Evolutionary conservation across 2,888 invertebrate genomes (phyloP).

Genomic region (Gerosis bhagava): DNA sequence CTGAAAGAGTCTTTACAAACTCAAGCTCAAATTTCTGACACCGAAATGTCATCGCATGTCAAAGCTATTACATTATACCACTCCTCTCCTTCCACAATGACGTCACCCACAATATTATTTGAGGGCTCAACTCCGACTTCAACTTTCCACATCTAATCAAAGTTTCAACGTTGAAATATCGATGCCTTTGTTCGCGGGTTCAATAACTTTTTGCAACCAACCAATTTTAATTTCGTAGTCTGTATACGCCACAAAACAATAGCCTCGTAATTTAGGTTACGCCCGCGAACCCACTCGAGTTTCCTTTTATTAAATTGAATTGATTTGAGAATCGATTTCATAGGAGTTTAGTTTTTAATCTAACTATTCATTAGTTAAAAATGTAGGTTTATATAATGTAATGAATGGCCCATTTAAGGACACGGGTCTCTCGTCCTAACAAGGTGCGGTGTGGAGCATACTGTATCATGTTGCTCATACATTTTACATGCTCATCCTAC

Average conservation of each 20-base stretch:
- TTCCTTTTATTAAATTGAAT: too few relatives aligned
- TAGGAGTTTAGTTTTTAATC: too few relatives aligned
- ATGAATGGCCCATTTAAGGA: too few relatives aligned
- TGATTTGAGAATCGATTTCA: too few relatives aligned
- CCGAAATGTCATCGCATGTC: conserved; percentile 65
- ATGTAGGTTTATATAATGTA: too few relatives aligned
- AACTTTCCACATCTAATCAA: conserved; percentile 47
- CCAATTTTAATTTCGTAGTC: conserved; percentile 19
- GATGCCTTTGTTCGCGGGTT: conserved; percentile 28
- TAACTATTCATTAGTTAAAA: too few relatives aligned
- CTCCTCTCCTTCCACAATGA: conserved; percentile 46
- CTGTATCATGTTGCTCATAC: too few relatives aligned
- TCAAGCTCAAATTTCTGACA: conserved; percentile 58
- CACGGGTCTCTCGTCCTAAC: too few relatives aligned
- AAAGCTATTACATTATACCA: conserved; percentile 63
- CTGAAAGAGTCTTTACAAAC: conserved; percentile 36
- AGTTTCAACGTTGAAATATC: conserved; percentile 40
- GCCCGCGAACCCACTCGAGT: conserved; percentile 3
- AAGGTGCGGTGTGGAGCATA: too few relatives aligned
- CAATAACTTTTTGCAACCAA: conserved; percentile 22
- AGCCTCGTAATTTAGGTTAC: conserved; percentile 12
- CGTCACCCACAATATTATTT: conserved; percentile 47
- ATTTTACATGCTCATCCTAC: too few relatives aligned
- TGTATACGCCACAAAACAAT: conserved; percentile 14
- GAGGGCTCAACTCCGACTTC: conserved; percentile 37